Conservation (phyloP, 2,888 invertebrate species). For the Eupelmus urozonus region DNA sequence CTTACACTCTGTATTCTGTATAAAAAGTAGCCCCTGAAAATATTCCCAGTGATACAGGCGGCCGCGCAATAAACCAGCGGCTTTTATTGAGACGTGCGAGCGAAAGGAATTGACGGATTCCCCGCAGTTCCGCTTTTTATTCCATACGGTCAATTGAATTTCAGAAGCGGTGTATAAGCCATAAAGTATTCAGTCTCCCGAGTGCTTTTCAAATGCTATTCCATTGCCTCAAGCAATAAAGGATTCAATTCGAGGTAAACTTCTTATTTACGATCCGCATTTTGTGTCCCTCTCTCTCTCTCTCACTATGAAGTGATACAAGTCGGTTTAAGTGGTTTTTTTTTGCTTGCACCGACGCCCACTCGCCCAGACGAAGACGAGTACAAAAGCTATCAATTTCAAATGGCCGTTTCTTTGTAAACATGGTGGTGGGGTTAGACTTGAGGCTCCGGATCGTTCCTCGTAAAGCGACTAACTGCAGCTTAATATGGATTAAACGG, state of each 20-base stretch:
- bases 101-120: conserved; percentile 37
- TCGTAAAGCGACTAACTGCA: too few relatives aligned
- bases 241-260: conserved; percentile 28
- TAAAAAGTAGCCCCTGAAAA: too few relatives aligned
- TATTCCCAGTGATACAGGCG: too few relatives aligned
- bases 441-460: too few relatives aligned
- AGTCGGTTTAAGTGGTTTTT: conserved; percentile 7
- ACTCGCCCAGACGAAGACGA: not conserved
- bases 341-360: too few relatives aligned
- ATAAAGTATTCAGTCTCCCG: conserved; percentile 18
- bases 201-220: not conserved
- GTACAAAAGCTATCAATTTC: conserved; percentile 15
- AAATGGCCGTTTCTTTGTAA: too few relatives aligned
- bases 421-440: too few relatives aligned
- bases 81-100: conserved; percentile 12
- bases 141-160: conserved; percentile 14
- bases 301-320: not conserved
- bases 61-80: too few relatives aligned
- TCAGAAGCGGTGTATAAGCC: not conserved
- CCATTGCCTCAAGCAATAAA: conserved; percentile 9
- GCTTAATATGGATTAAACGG: too few relatives aligned
- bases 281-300: not conserved
- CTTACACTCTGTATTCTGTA: too few relatives aligned
- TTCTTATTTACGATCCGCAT: not conserved
- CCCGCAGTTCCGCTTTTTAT: too few relatives aligned